Percentiles rank a stretch among this genome's conserved stretches.
Evolutionary conservation across 2,113 vertebrate genomes (phyloP).

Genomic region (Mohoua ochrocephala): DNA sequence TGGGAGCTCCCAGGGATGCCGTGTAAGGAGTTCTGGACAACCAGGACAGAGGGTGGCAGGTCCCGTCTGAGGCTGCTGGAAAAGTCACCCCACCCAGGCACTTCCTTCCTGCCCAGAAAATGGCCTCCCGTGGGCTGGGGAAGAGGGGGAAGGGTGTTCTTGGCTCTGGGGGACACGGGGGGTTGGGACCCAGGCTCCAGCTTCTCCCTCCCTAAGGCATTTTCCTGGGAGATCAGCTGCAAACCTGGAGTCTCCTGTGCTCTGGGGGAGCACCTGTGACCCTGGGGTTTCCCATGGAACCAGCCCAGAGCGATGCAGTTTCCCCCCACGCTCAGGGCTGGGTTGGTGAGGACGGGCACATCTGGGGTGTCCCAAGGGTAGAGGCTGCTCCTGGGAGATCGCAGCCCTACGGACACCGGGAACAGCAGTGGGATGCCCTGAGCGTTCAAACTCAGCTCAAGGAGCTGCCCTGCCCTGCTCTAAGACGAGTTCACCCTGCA

Average conservation of each 20-base stretch:
- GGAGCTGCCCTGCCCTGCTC: background rate
- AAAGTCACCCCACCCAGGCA: background rate
- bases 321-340: background rate
- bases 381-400: background rate
- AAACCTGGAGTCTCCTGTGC: background rate
- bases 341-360: background rate
- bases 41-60: background rate
- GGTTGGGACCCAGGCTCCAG: background rate
- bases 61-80: background rate
- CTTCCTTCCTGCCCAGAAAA: background rate
- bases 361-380: background rate
- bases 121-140: background rate
- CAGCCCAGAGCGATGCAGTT: too few relatives aligned
- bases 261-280: background rate
- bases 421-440: background rate
- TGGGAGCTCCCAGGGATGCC: background rate
- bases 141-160: background rate
- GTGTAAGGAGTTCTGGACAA: background rate
- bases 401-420: fast-evolving
- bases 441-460: background rate
- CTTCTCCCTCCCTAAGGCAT: background rate
- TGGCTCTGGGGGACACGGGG: background rate
- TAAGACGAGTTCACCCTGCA: background rate
- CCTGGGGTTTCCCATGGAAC: background rate
- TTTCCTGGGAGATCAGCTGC: background rate